Base-by-base conservation (phyloP, 2,113 vertebrate genomes). In the Callionymus lyra region DNA sequence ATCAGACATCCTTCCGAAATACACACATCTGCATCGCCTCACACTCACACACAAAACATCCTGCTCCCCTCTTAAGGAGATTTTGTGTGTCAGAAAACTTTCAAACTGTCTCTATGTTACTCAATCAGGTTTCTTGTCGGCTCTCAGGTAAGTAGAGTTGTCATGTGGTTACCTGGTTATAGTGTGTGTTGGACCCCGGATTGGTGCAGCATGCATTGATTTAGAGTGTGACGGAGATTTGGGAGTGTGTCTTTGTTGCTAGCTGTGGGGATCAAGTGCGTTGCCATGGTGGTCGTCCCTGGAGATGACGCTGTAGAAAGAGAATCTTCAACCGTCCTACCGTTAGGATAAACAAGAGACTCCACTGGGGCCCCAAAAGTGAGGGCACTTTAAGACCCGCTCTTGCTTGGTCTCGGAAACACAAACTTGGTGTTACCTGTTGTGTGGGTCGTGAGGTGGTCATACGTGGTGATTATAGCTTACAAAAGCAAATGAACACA, bases 241-340 rank as follows among this genome's bases (percentile, higher is more conserved):
- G 13, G 1, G 48, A 41, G 64, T 62, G 54, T 31, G 44, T 68
- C 63, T 74, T 78, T 81, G 68, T 65, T 4, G 0, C 1, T 19
- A 60, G 6, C 66, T 56, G 34, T 11, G 48, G 47, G 49, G 60
- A 80, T 84, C 73, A 77, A 61, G 67, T 56, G 15, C 14, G 72
- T 82, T 72, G 33, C 71, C 67, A 56, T 69, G 60, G 54, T 15
- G 50, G 64, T 46, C 44, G 36, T 69, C 76, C 59, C 57, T 36
- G 41, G 54, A 61, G 59, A 70, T 53, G 52, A 51, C 64, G 50
- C 34, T 55, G 39, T 35, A 46, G 58, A 53, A 55, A 66, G 53
- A 1, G 68, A 74, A 79, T 77, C 58, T 50, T 59, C 60, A 65
- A 41, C 57, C 19, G 65, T 47, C 48, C 45, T 8, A 27, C 6